Evolutionary conservation across 2,888 invertebrate genomes (phyloP).

Genomic region (Drosophila borealis): DNA sequence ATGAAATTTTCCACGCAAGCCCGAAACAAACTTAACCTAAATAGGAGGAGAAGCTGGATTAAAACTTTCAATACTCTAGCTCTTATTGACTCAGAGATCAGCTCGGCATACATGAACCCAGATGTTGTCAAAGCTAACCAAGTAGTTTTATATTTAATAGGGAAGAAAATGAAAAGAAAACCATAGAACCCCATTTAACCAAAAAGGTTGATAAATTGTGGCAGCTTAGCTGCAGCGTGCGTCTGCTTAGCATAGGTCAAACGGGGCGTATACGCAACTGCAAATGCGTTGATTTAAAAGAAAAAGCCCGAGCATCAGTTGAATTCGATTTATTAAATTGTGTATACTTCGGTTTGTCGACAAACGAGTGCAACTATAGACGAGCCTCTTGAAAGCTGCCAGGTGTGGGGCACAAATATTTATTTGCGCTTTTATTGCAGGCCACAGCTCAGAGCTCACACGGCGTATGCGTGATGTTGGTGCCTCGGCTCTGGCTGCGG

Average conservation of each 20-base stretch:
- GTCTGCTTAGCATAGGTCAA: constrained; percentile 33
- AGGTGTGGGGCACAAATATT: constrained; percentile 54
- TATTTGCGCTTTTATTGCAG: constrained; percentile 72
- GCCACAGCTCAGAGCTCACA: constrained; percentile 41
- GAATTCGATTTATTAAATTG: constrained; percentile 22
- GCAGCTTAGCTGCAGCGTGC: constrained; percentile 43
- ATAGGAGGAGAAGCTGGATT: too few species aligned
- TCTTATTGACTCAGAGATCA: too few species aligned
- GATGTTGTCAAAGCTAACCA: too few species aligned
- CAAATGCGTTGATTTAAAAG: neutral
- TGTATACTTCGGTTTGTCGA: constrained; percentile 4
- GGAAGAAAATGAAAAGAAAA: too few species aligned
- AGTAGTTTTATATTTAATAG: too few species aligned
- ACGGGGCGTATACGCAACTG: constrained; percentile 34
- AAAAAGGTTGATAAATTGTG: constrained; percentile 56
- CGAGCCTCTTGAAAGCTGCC: constrained; percentile 11
- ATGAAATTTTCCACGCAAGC: too few species aligned
- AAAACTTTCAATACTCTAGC: too few species aligned
- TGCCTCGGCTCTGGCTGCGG: constrained; percentile 1
- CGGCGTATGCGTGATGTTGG: constrained; percentile 53
- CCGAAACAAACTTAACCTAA: too few species aligned
- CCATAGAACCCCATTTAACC: neutral
- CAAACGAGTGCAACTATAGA: constrained; percentile 26
- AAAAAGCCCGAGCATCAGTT: constrained; percentile 5
- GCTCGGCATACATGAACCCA: too few species aligned